Base-by-base conservation (phyloP, 2,888 invertebrate species). In the Pilophorus perplexus region DNA sequence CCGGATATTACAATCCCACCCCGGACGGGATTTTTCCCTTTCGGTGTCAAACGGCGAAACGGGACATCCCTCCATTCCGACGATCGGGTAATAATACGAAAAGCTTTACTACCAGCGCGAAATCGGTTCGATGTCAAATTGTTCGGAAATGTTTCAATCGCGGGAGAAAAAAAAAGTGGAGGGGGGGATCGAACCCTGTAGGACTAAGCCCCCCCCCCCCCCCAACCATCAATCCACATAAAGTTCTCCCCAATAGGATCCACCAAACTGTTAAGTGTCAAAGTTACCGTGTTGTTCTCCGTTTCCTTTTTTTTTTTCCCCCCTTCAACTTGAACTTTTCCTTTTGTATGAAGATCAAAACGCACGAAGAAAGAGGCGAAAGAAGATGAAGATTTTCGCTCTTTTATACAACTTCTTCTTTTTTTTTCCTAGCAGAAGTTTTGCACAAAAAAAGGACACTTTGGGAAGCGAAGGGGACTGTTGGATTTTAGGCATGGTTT, bases 211-310 rank as follows among this genome's bases (percentile, higher is more conserved):
- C 14, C 10, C 38, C 40, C 4, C 14, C 14, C 40, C n/a, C 10
- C 3, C n/a, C n/a, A n/a, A n/a, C n/a, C n/a, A n/a, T n/a, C n/a
- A n/a, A n/a, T n/a, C n/a, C n/a, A n/a, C n/a, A n/a, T n/a, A n/a
- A 25, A 52, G 25, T 52, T 59, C 38, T 10, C 59, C 6, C 40
- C 23, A 23, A 59, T 28, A 23, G 59, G 42, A 59, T 18, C 25
- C 22, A 4, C 38, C 40, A 10, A 25, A 59, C 42, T 40, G 42
- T 12, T 42, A 42, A 59, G 42, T 40, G 42, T 40, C 42, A 20
- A 59, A 59, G 42, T 25, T 59, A 12, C 16, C 59, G 59, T 59
- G 40, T 59, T 42, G 59, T 59, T 59, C 59, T 27, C 42, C 42
- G 28, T 55, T 14, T 38, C 37, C n/a, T n/a, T n/a, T n/a, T n/a